phyloP scores from a whole-genome alignment of 2,797 vertebrate genomes.

The Chloroceryle amazona region DNA sequence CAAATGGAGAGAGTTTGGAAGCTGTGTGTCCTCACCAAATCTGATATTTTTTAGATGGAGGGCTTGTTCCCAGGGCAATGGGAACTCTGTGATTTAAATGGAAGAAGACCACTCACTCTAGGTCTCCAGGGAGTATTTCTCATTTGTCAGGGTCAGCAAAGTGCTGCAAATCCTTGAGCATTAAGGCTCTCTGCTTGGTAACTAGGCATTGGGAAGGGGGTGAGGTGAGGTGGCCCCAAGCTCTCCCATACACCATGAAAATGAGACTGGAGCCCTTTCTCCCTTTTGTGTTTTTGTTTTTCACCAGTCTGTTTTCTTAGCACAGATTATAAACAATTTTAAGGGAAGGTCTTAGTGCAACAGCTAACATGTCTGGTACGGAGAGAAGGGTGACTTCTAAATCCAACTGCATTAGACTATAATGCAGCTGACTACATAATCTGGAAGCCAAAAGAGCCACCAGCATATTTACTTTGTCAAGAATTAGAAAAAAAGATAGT shows the following conservation, averaged over 20 bases:
- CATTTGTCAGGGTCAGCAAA: not conserved
- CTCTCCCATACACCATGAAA: not conserved
- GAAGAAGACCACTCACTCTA: not conserved
- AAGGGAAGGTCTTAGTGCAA: not conserved
- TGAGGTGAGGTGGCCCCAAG: not conserved
- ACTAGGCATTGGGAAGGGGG: not conserved
- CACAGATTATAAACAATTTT: not conserved
- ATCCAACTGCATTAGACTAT: not conserved
- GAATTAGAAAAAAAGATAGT: not conserved
- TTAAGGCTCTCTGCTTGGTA: not conserved
- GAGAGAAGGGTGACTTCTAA: not conserved
- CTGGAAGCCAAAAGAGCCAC: not conserved
- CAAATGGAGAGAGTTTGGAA: not conserved
- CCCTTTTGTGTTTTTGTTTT: not conserved
- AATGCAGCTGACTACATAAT: not conserved
- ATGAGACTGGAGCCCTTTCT: not conserved
- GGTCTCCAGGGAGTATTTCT: not conserved
- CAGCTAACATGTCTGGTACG: rapidly evolving
- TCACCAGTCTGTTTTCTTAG: not conserved
- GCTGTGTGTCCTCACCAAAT: not conserved
- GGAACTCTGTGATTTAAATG: not conserved
- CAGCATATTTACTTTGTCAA: not conserved
- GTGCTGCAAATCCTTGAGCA: not conserved
- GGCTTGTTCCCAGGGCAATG: not conserved
- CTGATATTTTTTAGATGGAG: not conserved